Conservation (phyloP, 2,888 invertebrate species). For the Polia nebulosa region DNA sequence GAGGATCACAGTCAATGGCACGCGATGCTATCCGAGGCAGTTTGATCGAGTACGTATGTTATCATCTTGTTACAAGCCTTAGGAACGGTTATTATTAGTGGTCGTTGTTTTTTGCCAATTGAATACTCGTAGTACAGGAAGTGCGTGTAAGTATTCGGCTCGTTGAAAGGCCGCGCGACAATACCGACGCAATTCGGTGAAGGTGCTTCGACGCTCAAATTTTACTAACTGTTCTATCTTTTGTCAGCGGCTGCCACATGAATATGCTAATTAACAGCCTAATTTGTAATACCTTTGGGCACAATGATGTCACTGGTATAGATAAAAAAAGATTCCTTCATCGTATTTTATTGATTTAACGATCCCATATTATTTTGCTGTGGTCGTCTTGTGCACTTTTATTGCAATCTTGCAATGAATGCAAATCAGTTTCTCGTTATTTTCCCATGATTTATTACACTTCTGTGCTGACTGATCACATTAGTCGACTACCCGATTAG, state of each 20-base stretch:
- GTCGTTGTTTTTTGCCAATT: constrained; percentile 77
- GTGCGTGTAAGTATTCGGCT: constrained; percentile 87
- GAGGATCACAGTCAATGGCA: constrained; percentile 78
- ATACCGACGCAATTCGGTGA: constrained; percentile 71
- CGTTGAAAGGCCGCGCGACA: constrained; percentile 75
- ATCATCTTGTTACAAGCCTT: constrained; percentile 55
- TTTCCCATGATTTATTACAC: constrained; percentile 76
- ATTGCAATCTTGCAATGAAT: constrained; percentile 71
- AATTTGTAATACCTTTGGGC: constrained; percentile 61
- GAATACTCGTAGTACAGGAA: constrained; percentile 81
- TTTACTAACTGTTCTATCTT: constrained; percentile 68
- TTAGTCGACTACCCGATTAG: constrained; percentile 76
- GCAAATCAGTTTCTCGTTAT: constrained; percentile 71
- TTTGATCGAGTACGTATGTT: constrained; percentile 54
- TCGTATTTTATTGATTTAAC: constrained; percentile 60
- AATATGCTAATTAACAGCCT: constrained; percentile 67
- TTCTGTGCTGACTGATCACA: constrained; percentile 74
- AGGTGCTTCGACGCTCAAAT: constrained; percentile 72
- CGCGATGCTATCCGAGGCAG: constrained; percentile 57
- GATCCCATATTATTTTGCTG: constrained; percentile 50
- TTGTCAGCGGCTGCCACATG: constrained; percentile 64
- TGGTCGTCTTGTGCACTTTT: constrained; percentile 61
- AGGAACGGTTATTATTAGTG: constrained; percentile 59
- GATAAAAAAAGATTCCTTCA: constrained; percentile 53
- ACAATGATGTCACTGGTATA: constrained; percentile 66